A percentile compares a stretch with the other conserved stretches of the same genome.
Evolutionary conservation across 2,888 invertebrate species (phyloP).

Genomic region (Drosophila pegasa): DNA sequence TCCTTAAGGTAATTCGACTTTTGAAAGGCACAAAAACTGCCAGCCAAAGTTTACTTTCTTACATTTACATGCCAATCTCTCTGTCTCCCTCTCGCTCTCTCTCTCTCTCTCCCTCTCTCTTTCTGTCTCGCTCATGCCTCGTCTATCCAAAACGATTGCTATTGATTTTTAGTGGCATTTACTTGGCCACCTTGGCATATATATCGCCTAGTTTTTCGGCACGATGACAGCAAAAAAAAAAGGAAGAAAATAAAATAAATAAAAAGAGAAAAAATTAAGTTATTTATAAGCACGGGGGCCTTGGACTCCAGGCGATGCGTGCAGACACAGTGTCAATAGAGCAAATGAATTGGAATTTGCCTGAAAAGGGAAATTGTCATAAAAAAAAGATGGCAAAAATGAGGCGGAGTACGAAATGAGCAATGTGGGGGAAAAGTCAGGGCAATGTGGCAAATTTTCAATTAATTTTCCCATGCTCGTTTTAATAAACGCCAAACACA

Average conservation of each 20-base stretch:
- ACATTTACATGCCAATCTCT: conserved; percentile 25
- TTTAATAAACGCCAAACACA: conserved; percentile 70
- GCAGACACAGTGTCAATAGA: conserved; percentile 68
- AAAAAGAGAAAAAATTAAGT: conserved; percentile 52
- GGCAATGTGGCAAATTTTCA: conserved; percentile 63
- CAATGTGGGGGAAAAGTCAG: background rate
- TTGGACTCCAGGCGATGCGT: conserved; percentile 62
- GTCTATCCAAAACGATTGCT: conserved; percentile 39
- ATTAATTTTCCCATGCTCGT: conserved; percentile 66
- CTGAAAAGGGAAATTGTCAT: conserved; percentile 18
- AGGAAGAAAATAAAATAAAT: conserved; percentile 6
- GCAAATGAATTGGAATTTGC: conserved; percentile 55
- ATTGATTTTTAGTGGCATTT: conserved; percentile 63
- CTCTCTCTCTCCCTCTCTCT: background rate
- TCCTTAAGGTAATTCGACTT: conserved; percentile 6
- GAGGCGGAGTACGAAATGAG: background rate
- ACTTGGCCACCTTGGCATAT: conserved; percentile 63
- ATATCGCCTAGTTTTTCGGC: conserved; percentile 49
- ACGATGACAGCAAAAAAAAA: conserved; percentile 51
- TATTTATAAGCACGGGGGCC: conserved; percentile 65
- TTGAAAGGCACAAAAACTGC: conserved; percentile 7
- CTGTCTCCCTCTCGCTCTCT: background rate
- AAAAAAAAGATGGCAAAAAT: conserved; percentile 15
- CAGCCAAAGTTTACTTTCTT: conserved; percentile 16
- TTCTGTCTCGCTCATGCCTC: conserved; percentile 6